Base-by-base conservation (phyloP, 2,113 vertebrate species). In the Euleptes europaea region DNA sequence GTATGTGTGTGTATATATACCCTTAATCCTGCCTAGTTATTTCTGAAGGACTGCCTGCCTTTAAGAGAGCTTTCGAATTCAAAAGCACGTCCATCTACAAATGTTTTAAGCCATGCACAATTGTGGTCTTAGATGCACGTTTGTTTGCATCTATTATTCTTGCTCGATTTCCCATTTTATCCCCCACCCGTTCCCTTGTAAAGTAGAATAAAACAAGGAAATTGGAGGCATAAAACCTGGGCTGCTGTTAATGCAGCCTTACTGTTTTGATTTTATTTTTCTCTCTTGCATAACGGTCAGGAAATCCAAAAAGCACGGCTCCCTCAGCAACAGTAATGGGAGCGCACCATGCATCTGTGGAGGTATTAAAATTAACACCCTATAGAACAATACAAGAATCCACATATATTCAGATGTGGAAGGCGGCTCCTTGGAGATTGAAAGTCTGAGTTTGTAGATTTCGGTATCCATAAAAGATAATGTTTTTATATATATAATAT, bases 291-390 rank as follows among this genome's bases (percentile, higher is more conserved):
- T 44, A 19, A 70, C 71, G 78, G 49, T 80, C 33, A 80, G 76
- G 76, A 81, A 42, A 28, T 38, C 81, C 12, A 85, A 65, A 89
- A 85, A 78, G 72, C 81, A 35, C 19, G 79, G 74, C 54, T 90
- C 78, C 86, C 88, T 80, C 49, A 66, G 73, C 84, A 86, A 21
- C 73, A 0, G 3, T 86, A 85, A 77, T 40, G 69, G 76, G 49
- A 75, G 70, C 66, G 42, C 78, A 26, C 0, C 38, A 83, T 72
- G 60, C 78, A 82, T 90, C 33, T 86, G 73, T 90, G 87, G 84
- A 84, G 10, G 28, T 38, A 70, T 83, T 88, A 84, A 82, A 91
- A 49, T 75, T 90, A 89, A 86, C 65, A 78, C 44, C 69, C 85
- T 84, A 15, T 66, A 54, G 35, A 82, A 21, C 86, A 86, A 85